Evolutionary conservation across 2,888 invertebrate species (phyloP), one percentile per base, ranked within the genome.

Genomic region (Zele albiditarsus): DNA sequence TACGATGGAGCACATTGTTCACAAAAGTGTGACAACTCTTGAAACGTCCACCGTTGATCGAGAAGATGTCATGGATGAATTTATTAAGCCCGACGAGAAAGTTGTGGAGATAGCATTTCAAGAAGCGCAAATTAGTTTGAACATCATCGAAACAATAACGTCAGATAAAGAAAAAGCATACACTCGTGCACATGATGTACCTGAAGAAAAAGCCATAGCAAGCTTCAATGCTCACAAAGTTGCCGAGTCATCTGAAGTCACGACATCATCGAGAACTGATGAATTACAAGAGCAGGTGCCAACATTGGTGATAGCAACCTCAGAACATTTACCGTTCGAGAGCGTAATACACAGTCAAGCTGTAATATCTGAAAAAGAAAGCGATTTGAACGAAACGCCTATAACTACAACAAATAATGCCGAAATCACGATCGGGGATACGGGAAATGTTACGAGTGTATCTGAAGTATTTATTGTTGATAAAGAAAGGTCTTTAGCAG

Each of bases 331-430:
- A 31, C 89, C 92, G 16, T 90, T 93, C 66, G 91, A 92, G 85
- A 92, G 90, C 75, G 90, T 94, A 57, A 90, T 92, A 80, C 91
- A 90, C 79, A 91, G 91, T 76, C 92, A 93, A 89, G 90, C 91
- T 67, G 79, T 92, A 28, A 84, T 90, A 5, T 90, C 91, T 57
- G 94, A 94, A 88, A 91, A 90, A 80, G 94, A 94, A 89, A 80
- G 83, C 42, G 83, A 90, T 75, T 88, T 89, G 62, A 69, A 67
- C 1, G 83, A 85, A 20, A 86, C 85, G 68, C 83, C 84, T 12
- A 73, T 80, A 8, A 70, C 84, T 12, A 79, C 81, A n/a, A 72
- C 83, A 20, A 86, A 85, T 49, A 86, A 83, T 8, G 90, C 88
- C 14, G 85, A 85, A 63, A 70, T 90, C 12, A 82, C 84, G 6